phyloP scores from a whole-genome alignment of 2,888 invertebrate species.

The Perithous albicinctus region DNA sequence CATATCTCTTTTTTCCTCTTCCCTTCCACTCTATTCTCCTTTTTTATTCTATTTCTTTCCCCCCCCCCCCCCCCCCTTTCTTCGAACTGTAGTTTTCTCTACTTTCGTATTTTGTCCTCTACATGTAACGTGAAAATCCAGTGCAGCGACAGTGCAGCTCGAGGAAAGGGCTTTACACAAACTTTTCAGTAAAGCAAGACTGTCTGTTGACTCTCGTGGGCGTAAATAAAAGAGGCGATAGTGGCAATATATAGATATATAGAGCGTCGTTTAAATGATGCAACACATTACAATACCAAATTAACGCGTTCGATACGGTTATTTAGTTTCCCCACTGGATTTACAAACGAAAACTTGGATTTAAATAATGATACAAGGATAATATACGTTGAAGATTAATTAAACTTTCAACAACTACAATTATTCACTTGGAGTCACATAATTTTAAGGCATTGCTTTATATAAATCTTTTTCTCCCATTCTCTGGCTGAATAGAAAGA shows the following conservation, averaged over 20 bases:
- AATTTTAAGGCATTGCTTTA: not conserved
- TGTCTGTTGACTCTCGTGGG: not conserved
- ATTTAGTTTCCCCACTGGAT: not conserved
- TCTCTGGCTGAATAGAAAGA: not conserved
- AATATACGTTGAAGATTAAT: conserved; percentile 11
- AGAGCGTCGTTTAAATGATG: conserved; percentile 12
- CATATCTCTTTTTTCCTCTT: not conserved
- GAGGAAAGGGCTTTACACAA: conserved; percentile 16
- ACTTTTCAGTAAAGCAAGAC: conserved; percentile 12
- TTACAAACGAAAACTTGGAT: conserved; percentile 3
- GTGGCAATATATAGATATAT: not conserved
- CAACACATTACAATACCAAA: conserved; percentile 33
- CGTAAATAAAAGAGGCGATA: not conserved
- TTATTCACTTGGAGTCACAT: not conserved
- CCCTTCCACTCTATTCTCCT: not conserved
- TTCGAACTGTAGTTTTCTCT: not conserved
- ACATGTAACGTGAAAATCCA: conserved; percentile 5
- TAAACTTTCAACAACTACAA: conserved; percentile 2
- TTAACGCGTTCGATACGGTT: not conserved
- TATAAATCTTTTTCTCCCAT: not conserved
- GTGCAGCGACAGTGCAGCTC: not conserved
- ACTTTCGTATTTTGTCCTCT: conserved; percentile 13
- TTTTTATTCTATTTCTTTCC: not conserved
- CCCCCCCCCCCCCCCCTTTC: not conserved
- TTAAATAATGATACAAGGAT: not conserved